Evolutionary conservation across 2,113 vertebrate species (phyloP).

Genomic region (Channa maculata): DNA sequence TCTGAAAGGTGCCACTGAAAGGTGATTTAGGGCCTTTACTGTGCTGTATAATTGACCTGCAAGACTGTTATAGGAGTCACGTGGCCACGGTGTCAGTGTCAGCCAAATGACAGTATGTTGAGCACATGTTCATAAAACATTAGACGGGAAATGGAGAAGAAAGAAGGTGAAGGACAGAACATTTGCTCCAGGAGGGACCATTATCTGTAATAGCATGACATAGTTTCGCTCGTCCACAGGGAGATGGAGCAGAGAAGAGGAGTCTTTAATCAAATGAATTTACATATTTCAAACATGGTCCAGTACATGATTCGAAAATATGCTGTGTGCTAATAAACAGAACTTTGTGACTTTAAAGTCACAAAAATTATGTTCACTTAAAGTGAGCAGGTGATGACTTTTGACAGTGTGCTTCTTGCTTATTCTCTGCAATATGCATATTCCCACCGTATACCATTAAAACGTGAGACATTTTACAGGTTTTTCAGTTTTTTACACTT

Average conservation of each 20-base stretch:
- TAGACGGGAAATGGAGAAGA: slow-evolving; percentile 33
- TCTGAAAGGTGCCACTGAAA: slow-evolving; percentile 2
- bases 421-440: too few relatives aligned
- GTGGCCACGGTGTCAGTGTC: slow-evolving; percentile 14
- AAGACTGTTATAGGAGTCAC: slow-evolving; percentile 24
- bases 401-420: neutral
- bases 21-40: neutral
- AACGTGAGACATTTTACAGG: neutral
- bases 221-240: slow-evolving; percentile 19
- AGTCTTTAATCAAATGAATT: slow-evolving; percentile 21
- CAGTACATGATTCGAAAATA: neutral
- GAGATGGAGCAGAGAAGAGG: slow-evolving; percentile 5
- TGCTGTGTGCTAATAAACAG: neutral
- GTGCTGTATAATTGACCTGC: slow-evolving; percentile 16
- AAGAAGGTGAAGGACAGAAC: slow-evolving; percentile 53
- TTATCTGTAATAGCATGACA: slow-evolving; percentile 31
- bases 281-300: slow-evolving; percentile 28
- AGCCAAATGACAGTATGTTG: slow-evolving; percentile 37
- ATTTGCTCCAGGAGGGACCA: slow-evolving; percentile 22
- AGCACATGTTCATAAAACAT: slow-evolving; percentile 56
- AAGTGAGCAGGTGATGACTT: neutral
- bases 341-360: neutral
- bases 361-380: too few relatives aligned
- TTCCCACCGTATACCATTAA: too few relatives aligned
- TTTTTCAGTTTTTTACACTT: neutral